Conservation (phyloP, 2,797 vertebrate species). For the Pangasius macronema region DNA sequence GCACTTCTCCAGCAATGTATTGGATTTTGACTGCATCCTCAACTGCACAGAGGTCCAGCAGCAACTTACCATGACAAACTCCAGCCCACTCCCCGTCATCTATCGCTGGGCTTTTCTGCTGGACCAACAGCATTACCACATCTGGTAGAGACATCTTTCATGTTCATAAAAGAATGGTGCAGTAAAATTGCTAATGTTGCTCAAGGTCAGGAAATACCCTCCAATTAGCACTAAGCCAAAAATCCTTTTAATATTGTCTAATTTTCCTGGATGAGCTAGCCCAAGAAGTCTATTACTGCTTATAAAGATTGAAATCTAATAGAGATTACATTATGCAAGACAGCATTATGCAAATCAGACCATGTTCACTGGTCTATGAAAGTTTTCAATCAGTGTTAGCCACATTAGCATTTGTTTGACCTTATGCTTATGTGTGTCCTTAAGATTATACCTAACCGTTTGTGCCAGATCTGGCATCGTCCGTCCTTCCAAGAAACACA, state of each 20-base stretch:
- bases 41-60: conserved; percentile 73
- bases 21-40: conserved; percentile 86
- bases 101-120: conserved; percentile 82
- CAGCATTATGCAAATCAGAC: conserved; percentile 1
- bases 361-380: neutral
- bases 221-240: neutral
- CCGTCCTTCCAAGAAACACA: neutral
- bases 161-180: neutral
- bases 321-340: neutral
- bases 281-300: neutral
- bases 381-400: conserved; percentile 19
- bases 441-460: neutral
- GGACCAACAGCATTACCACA: conserved; percentile 39
- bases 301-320: neutral
- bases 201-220: neutral
- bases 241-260: neutral
- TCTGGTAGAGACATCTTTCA: conserved; percentile 69
- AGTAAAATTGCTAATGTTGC: neutral
- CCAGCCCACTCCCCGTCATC: conserved; percentile 74
- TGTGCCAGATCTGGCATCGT: conserved; percentile 1
- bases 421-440: conserved; percentile 16
- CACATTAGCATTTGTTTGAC: conserved; percentile 28
- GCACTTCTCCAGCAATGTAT: conserved; percentile 68
- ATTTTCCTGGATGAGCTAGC: neutral
- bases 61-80: conserved; percentile 79